Evolutionary conservation across 2,888 invertebrate genomes (phyloP).

Genomic region (Acrocyrtus sp.): DNA sequence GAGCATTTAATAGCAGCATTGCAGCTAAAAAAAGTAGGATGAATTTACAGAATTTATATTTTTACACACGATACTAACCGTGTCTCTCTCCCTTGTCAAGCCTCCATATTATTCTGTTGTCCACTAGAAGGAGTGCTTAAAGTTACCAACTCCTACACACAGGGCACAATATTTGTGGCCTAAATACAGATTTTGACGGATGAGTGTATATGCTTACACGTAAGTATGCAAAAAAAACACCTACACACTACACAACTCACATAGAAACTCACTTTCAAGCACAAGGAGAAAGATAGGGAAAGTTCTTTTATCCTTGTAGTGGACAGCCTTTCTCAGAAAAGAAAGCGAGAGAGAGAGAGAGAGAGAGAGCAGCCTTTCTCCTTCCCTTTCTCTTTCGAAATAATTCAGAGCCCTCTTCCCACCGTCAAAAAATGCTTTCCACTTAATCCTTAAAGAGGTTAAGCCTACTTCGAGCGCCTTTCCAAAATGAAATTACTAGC

Average conservation of each 20-base stretch:
- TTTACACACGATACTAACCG: neutral
- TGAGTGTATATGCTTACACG: too few species aligned
- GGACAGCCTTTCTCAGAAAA: neutral
- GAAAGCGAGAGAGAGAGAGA: neutral
- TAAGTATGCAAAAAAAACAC: too few species aligned
- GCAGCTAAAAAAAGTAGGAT: slow-evolving; percentile 50
- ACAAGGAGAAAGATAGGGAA: neutral
- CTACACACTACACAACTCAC: slow-evolving; percentile 17
- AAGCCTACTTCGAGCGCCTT: too few species aligned
- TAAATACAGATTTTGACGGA: too few species aligned
- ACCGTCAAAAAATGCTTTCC: slow-evolving; percentile 12
- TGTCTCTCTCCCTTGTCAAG: neutral
- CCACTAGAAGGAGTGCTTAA: too few species aligned
- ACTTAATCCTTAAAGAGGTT: slow-evolving; percentile 28
- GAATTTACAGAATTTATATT: slow-evolving; percentile 18
- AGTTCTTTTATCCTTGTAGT: neutral
- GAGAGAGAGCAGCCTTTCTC: neutral
- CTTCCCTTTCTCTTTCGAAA: slow-evolving; percentile 2
- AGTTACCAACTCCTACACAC: too few species aligned
- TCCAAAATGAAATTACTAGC: too few species aligned
- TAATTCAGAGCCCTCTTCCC: slow-evolving; percentile 11
- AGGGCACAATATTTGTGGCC: too few species aligned
- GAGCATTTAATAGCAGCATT: slow-evolving; percentile 20
- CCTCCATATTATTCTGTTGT: too few species aligned
- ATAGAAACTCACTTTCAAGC: too few species aligned